Base-by-base conservation (phyloP, 2,888 invertebrate genomes). In the Meteorus cinctellus region DNA sequence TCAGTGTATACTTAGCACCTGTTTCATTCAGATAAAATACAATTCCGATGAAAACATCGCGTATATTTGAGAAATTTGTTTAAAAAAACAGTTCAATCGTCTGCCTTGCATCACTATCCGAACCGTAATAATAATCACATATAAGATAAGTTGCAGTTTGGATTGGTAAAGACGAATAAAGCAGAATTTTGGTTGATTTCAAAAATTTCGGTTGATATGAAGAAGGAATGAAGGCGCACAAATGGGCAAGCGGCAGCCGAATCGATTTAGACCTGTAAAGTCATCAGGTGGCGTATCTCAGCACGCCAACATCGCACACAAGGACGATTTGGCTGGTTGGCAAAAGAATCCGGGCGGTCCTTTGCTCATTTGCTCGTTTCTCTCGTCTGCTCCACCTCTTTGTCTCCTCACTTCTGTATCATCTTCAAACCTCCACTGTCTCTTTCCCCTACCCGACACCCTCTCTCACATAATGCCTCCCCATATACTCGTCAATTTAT, bases 401-500 rank as follows among this genome's bases (percentile, higher is more conserved):
- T 41, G 41, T 41, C 41, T 41, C 41, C 79, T 67, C 63, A 27
- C 45, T n/a, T 72, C 51, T 48, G 55, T 4, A 55, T 19, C 55
- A 8, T 55, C 55, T 55, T 10, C n/a, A 55, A 55, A 55, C 19
- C 55, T 55, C n/a, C 19, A 19, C 1, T 19, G 19, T 24, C 19
- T 19, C 19, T 55, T 77, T 79, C 74, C 77, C 76, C 75, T 75
- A 76, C 10, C 55, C 55, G 19, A 55, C 55, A 55, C 5, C 81
- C 79, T 77, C 78, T 79, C 63, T 78, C 84, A 86, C 84, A 84
- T 86, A 86, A 86, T 85, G 86, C 86, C 19, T 55, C 55, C 87
- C 87, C 88, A 86, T 88, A 88, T 88, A 88, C 84, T 88, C 82
- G 80, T 79, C 86, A 88, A 88, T 88, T 88, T 88, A 88, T 88